Conservation (phyloP, 2,888 invertebrate genomes). For the Nebria brevicollis region DNA sequence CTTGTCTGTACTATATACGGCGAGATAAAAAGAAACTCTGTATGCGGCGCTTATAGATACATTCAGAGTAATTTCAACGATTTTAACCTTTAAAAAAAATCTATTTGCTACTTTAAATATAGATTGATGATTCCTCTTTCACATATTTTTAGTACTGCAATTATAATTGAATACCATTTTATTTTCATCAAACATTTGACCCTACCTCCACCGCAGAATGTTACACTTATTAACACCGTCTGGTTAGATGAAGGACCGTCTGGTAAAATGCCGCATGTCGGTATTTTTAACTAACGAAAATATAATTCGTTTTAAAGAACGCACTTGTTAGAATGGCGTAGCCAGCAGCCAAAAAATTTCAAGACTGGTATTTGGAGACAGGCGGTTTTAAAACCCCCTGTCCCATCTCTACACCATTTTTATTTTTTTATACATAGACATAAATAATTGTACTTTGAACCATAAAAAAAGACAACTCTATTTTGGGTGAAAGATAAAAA, state of each 20-base stretch:
- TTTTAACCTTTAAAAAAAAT: not conserved
- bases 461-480: constrained; percentile 8
- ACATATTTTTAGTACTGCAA: not conserved
- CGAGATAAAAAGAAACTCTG: not conserved
- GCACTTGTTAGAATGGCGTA: constrained; percentile 1
- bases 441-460: not conserved
- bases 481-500: not conserved
- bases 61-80: not conserved
- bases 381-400: not conserved
- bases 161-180: not conserved
- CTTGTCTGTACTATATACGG: no score
- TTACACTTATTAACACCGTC: not conserved
- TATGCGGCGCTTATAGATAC: not conserved
- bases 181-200: not conserved
- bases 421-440: no score
- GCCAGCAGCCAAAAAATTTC: not conserved
- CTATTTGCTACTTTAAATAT: not conserved
- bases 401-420: no score
- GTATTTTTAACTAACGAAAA: not conserved
- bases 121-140: not conserved
- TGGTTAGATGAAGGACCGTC: not conserved
- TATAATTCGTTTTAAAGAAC: not conserved
- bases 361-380: constrained; percentile 8
- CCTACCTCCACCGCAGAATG: not conserved
- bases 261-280: not conserved